Evolutionary conservation across 92 coral and sea anemone genomes (phyloP).

Genomic region (Scolanthus callimorphus): DNA sequence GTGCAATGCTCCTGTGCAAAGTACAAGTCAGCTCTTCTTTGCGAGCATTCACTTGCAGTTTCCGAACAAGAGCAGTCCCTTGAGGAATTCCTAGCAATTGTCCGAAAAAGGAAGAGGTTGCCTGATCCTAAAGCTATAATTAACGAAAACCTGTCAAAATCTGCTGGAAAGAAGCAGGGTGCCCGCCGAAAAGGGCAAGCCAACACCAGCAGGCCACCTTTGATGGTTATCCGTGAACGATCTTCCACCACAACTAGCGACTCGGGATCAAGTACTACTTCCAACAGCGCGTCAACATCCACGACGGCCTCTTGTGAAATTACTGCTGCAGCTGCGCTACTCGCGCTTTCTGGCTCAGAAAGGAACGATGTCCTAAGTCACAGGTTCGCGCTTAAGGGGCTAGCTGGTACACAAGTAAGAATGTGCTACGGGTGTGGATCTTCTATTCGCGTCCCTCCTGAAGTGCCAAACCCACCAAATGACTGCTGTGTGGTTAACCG

Average conservation of each 20-base stretch:
- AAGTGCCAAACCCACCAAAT: no score
- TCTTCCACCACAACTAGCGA: not conserved
- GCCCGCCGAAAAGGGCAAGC: constrained; percentile 16
- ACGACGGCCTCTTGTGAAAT: constrained; percentile 8
- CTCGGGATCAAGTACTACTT: not conserved
- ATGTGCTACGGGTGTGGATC: no score
- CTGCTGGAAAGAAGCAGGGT: constrained; percentile 9
- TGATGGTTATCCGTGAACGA: not conserved
- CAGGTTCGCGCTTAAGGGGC: constrained; percentile 35
- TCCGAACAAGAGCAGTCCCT: no score
- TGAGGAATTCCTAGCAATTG: no score
- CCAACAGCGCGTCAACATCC: constrained; percentile 3
- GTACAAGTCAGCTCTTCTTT: no score
- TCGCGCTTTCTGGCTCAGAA: constrained; percentile 20
- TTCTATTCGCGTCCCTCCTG: no score
- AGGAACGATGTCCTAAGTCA: constrained; percentile 7
- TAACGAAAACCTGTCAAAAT: constrained; percentile 16
- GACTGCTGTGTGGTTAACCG: no score
- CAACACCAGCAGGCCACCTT: constrained; percentile 6
- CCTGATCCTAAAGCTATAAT: no score
- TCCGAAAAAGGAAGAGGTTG: no score
- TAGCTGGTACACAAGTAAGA: constrained; percentile 32
- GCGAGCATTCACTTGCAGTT: no score
- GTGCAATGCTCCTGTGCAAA: no score
- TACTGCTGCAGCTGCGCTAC: constrained; percentile 22